phyloP scores from a whole-genome alignment of 2,888 invertebrate species.

The Melanargia galathea region DNA sequence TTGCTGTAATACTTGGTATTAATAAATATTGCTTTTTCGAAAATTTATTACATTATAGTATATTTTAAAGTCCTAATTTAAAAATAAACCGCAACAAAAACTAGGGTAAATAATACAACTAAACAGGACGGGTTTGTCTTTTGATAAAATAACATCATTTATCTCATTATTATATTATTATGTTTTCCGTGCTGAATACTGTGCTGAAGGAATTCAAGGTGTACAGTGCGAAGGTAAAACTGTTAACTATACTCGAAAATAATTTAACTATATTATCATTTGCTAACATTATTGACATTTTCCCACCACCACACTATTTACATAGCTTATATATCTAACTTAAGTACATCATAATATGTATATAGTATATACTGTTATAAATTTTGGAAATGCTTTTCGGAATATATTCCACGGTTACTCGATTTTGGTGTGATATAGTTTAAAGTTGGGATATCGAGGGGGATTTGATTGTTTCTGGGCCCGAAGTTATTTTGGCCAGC shows the following conservation, averaged over 20 bases:
- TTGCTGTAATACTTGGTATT: conserved; percentile 36
- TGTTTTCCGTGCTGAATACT: conserved; percentile 4
- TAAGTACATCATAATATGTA: conserved; percentile 63
- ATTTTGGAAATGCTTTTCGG: conserved; percentile 77
- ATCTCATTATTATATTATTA: conserved; percentile 14
- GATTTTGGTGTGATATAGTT: conserved; percentile 77
- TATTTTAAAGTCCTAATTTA: background rate
- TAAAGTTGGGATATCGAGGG: conserved; percentile 69
- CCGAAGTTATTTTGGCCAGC: conserved; percentile 53
- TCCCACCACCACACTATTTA: conserved; percentile 68
- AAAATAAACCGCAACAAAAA: conserved; percentile 9
- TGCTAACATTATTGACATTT: conserved; percentile 40
- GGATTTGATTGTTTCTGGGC: conserved; percentile 58
- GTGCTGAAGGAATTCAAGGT: conserved; percentile 18
- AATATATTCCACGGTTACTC: conserved; percentile 59
- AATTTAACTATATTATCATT: conserved; percentile 24
- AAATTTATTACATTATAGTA: conserved; percentile 30
- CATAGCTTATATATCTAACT: conserved; percentile 50
- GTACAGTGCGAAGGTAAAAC: conserved; percentile 16
- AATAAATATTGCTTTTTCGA: conserved; percentile 42
- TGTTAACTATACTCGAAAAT: conserved; percentile 23
- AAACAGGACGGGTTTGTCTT: conserved; percentile 32
- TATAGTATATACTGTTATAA: conserved; percentile 67
- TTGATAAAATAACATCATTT: conserved; percentile 14
- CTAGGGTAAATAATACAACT: conserved; percentile 17